These are phyloP conservation scores for Noctua pronuba DNA, from an alignment of 2,888 invertebrate genomes.

Conservation along the genomic window DNA sequence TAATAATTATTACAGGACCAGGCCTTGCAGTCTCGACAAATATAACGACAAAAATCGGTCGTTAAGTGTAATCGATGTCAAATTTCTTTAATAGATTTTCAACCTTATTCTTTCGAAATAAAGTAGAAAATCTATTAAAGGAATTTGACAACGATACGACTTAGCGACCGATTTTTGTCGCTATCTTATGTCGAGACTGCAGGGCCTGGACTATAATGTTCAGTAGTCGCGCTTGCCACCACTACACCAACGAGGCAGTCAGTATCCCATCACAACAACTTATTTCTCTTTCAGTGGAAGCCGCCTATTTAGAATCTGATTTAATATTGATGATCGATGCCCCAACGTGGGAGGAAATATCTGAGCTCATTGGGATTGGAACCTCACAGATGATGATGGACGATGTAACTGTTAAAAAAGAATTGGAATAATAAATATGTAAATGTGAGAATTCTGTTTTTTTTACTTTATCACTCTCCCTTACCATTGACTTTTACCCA, in stretches of 20 bases:
- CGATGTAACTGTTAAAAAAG: conserved; percentile 42
- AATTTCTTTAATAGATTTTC: no score
- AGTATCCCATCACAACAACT: not conserved
- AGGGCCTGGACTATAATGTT: not conserved
- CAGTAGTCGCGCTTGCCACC: not conserved
- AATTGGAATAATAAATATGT: conserved; percentile 12
- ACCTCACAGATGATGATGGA: conserved; percentile 67
- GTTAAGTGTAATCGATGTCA: no score
- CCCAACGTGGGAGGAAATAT: conserved; percentile 78
- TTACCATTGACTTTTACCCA: not conserved
- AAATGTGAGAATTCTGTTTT: not conserved
- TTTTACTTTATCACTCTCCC: not conserved
- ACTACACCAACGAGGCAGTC: not conserved
- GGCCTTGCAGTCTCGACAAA: no score
- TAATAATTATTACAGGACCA: no score
- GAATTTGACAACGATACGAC: no score
- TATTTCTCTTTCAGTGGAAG: conserved; percentile 74
- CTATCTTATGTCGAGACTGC: no score
- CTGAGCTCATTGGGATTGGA: conserved; percentile 79
- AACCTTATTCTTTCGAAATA: no score
- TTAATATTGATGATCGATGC: conserved; percentile 77
- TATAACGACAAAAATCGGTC: no score
- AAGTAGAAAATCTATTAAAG: no score
- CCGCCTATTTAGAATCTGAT: conserved; percentile 79
- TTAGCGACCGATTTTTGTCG: no score